Percentiles rank a stretch among this genome's conserved stretches.
Conservation (phyloP, 64 coral and sea anemone genomes). For the Dendronephthya gigantea region DNA sequence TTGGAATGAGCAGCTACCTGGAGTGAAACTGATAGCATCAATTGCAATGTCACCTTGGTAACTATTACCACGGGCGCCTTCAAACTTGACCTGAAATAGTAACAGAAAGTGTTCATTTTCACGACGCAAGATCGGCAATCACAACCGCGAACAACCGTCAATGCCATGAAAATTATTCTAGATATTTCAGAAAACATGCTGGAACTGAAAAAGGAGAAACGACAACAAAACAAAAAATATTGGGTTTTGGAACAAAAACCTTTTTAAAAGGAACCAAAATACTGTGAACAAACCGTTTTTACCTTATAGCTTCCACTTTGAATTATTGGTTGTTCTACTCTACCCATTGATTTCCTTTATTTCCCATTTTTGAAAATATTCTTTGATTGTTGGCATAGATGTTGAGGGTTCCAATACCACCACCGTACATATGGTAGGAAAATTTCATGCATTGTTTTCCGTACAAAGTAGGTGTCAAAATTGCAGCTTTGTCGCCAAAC, state of each 20-base stretch:
- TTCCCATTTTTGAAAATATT: slow-evolving; percentile 12
- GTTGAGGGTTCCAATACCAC: background rate
- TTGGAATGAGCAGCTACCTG: background rate
- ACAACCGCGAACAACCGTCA: too few relatives aligned
- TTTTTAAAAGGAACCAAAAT: too few relatives aligned
- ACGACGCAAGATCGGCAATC: too few relatives aligned
- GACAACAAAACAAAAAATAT: too few relatives aligned
- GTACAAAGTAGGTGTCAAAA: slow-evolving; percentile 5
- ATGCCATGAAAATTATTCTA: too few relatives aligned
- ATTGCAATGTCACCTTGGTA: background rate
- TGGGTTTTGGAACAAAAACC: too few relatives aligned
- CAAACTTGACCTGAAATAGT: background rate
- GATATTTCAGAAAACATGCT: too few relatives aligned
- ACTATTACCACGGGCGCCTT: background rate
- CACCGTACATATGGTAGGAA: slow-evolving; percentile 47
- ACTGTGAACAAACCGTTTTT: too few relatives aligned
- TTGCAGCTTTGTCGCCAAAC: slow-evolving; percentile 4
- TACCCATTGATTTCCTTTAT: slow-evolving; percentile 26
- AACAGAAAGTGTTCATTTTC: background rate
- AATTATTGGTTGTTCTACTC: background rate
- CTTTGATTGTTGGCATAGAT: background rate
- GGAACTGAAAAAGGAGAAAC: too few relatives aligned
- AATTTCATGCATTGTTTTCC: slow-evolving; percentile 39
- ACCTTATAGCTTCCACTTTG: slow-evolving; percentile 27
- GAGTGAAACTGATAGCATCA: background rate